Evolutionary conservation across 2,888 invertebrate species (phyloP), one percentile per base, ranked within the genome.

Genomic region (Eupithecia vulgata): DNA sequence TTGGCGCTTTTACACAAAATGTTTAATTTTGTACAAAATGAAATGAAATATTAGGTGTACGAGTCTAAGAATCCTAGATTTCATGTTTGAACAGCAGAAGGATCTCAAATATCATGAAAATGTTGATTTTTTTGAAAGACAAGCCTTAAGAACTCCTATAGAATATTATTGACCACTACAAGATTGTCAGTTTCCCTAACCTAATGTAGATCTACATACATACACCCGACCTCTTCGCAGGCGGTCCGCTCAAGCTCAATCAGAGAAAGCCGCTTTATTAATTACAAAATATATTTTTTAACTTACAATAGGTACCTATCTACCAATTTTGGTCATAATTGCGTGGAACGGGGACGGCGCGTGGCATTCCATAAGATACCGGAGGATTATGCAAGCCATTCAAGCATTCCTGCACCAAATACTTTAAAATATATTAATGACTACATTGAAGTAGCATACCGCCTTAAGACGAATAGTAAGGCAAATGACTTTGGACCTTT

Each of bases 301-400:
- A 52, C n/a, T 52, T 4, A 52, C n/a, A 10, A 42, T 5, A 42
- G 42, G n/a, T 45, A 45, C 17, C n/a, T 52, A n/a, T 6, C 5
- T 42, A 77, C 85, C 83, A 80, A 84, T 85, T 86, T 84, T 82
- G 87, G 87, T 82, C 83, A 87, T 88, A 88, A 88, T 87, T 87
- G 83, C 79, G 73, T 80, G 76, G 75, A 85, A 87, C 81, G 82
- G 79, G 86, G 85, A 84, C 84, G 81, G 77, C 74, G 79, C 70
- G 64, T 73, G 76, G 78, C 79, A 72, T 70, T 61, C 73, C 52
- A 68, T 34, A 62, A 71, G 48, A 21, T 52, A 69, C 66, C 61
- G 45, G 45, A 64, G 68, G 62, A 48, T 75, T 75, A 68, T 68
- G 70, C 21, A 75, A 75, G 25, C 72, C 75, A 69, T 72, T 74